Evolutionary conservation across 2,888 invertebrate genomes (phyloP), one percentile per base, ranked within the genome.

Genomic region (Epistrophe grossulariae): DNA sequence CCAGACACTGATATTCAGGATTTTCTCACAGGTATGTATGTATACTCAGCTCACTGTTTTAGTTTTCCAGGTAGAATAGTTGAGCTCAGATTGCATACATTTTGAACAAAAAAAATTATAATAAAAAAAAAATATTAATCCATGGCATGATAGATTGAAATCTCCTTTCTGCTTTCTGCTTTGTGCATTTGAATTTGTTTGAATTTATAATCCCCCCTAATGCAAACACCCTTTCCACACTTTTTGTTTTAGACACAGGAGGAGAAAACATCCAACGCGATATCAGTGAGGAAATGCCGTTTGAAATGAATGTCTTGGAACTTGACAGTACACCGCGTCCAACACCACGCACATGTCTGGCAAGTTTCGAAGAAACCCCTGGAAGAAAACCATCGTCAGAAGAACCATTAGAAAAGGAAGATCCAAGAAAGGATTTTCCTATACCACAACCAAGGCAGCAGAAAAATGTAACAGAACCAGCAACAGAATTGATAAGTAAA

Each of bases 171-270:
- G 76, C 57, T 57, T 68, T 28, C 62, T 35, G 76, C 68, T 71
- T 77, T 70, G 57, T 57, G 71, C 71, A 62, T 73, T 38, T 57
- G 64, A 19, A 68, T 35, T 66, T 19, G 28, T 60, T 81, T 35
- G 13, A 79, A 64, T 48, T 79, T 79, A n/a, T 24, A 90, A 90
- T 90, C 90, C 89, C 90, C 90, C 91, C 90, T 91, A 90, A 91
- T 90, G 89, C 91, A 90, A 88, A 91, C 89, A 91, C 91, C 90
- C 90, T 91, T 92, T 91, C 90, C 90, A 91, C 90, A 90, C 89
- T 90, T 90, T 91, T 92, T 92, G 90, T 92, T 92, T 92, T 93
- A 93, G 93, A 93, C 91, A 91, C 92, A 92, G 91, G 91, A 91
- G 92, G 90, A 90, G 92, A 91, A 89, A 57, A 73, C 74, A 73